Base-by-base conservation (phyloP, 2,888 invertebrate genomes). In the Hydrotaea diabolus region DNA sequence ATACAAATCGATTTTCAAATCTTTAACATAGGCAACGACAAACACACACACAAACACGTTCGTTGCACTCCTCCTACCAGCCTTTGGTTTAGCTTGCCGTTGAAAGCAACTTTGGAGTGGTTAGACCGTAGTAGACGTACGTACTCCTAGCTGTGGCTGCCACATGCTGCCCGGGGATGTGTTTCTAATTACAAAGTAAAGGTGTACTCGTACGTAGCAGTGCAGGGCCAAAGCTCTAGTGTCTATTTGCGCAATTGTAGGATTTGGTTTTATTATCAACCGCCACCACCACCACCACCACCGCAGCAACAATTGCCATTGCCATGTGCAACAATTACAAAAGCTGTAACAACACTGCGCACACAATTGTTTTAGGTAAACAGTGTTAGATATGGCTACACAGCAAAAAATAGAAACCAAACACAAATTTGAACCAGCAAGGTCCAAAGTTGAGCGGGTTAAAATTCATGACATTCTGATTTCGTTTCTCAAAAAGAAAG, bases 151-250 rank as follows among this genome's bases (percentile, higher is more conserved):
- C 75, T 69, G 69, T 75, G 62, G 23, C 71, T 77, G 62, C 72
- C 53, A 49, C 23, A 39, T 55, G 31, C 77, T 66, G 80, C 87
- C 86, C 74, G 72, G 84, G 86, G 87, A 85, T 84, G 86, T 84
- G 87, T 87, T 86, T 87, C 87, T 86, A 87, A 87, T 87, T 86
- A 86, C 82, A 83, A 85, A 87, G 86, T 79, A 85, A 85, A 85
- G 81, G 31, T 77, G 21, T 74, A 77, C 78, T 66, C 79, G 57
- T 31, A 64, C 69, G 17, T 49, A 13, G n/a, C 7, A 31, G 31
- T 31, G 31, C 31, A 31, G 31, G 2, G 31, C 7, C 15, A 49
- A n/a, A 49, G 3, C 4, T 23, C 23, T 26, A 7, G 26, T 15
- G 59, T 23, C 1, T 59, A 0, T 62, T 62, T n/a, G 15, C n/a